phyloP scores from a whole-genome alignment of 2,797 vertebrate genomes.

The Sciaenops ocellatus region DNA sequence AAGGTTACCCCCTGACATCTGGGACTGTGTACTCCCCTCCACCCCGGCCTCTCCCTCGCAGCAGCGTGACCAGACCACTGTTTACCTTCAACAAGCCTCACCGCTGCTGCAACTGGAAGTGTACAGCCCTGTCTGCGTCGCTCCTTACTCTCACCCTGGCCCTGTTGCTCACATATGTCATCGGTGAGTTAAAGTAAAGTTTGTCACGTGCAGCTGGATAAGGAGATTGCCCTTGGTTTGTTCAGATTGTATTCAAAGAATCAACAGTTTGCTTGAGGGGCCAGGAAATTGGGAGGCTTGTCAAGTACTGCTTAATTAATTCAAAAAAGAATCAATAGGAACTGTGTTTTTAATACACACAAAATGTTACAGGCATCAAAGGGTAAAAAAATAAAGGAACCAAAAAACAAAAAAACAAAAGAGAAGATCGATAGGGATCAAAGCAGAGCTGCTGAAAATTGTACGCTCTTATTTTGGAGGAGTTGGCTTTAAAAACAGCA shows the following conservation, averaged over 20 bases:
- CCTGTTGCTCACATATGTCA: slow-evolving; percentile 94
- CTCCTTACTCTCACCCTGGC: slow-evolving; percentile 94
- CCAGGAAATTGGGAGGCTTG: slow-evolving; percentile 33
- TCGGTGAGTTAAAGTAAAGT: slow-evolving; percentile 87
- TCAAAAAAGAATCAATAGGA: slow-evolving; percentile 57
- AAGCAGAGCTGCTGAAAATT: slow-evolving; percentile 46
- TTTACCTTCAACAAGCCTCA: slow-evolving; percentile 98
- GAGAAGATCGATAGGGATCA: slow-evolving; percentile 59
- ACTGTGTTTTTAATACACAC: slow-evolving; percentile 27
- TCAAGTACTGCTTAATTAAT: slow-evolving; percentile 52
- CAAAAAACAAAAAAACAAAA: slow-evolving; percentile 13
- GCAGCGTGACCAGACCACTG: slow-evolving; percentile 94
- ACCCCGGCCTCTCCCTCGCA: slow-evolving; percentile 93
- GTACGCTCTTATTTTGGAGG: slow-evolving; percentile 44
- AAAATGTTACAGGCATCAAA: slow-evolving; percentile 49
- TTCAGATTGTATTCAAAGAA: slow-evolving; percentile 11
- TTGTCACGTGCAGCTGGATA: too few species aligned
- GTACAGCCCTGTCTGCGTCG: slow-evolving; percentile 93
- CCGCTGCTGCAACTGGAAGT: slow-evolving; percentile 98
- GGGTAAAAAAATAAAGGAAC: slow-evolving; percentile 22
- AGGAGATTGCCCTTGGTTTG: slow-evolving; percentile 4
- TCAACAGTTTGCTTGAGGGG: slow-evolving; percentile 31
- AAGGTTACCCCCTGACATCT: slow-evolving; percentile 96
- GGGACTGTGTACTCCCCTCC: slow-evolving; percentile 97
- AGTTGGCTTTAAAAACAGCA: slow-evolving; percentile 48